Evolutionary conservation across 1,140 invertebrate genomes (phyloP).

Genomic region (Cydia amplana): DNA sequence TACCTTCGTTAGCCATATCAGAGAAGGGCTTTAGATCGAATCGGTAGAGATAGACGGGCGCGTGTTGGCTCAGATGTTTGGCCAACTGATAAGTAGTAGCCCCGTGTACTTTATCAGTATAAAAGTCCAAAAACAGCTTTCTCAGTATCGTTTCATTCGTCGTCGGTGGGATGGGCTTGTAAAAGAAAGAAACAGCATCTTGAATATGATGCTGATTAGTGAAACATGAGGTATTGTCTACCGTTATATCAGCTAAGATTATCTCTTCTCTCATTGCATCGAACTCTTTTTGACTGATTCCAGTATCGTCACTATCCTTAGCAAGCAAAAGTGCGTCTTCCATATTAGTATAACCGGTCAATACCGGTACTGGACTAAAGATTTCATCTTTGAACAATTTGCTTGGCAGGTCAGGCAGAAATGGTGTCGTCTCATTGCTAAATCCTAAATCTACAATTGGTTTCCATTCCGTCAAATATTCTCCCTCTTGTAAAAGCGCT

Average conservation of each 20-base stretch:
- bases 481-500: constrained; percentile 81
- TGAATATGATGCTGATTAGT: constrained; percentile 85
- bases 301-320: constrained; percentile 78
- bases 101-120: constrained; percentile 87
- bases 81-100: constrained; percentile 85
- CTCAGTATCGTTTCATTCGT: constrained; percentile 80
- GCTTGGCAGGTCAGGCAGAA: constrained; percentile 83
- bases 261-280: constrained; percentile 82
- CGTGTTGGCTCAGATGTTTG: constrained; percentile 81
- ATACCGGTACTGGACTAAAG: constrained; percentile 83
- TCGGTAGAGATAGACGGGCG: constrained; percentile 84
- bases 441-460: constrained; percentile 86
- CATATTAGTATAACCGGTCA: constrained; percentile 88
- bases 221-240: constrained; percentile 83
- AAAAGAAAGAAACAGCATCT: constrained; percentile 87
- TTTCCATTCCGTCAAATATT: constrained; percentile 85
- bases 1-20: constrained; percentile 79
- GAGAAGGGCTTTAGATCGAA: constrained; percentile 88
- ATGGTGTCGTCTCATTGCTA: constrained; percentile 83
- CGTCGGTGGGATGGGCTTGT: constrained; percentile 82
- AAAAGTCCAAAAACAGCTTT: constrained; percentile 83
- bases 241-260: constrained; percentile 80
- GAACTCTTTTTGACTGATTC: constrained; percentile 80
- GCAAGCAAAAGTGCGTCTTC: constrained; percentile 85
- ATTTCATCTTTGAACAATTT: constrained; percentile 81